These are phyloP conservation scores for Notothenia rossii DNA, from an alignment of 2,113 vertebrate species.

Conservation along the genomic window DNA sequence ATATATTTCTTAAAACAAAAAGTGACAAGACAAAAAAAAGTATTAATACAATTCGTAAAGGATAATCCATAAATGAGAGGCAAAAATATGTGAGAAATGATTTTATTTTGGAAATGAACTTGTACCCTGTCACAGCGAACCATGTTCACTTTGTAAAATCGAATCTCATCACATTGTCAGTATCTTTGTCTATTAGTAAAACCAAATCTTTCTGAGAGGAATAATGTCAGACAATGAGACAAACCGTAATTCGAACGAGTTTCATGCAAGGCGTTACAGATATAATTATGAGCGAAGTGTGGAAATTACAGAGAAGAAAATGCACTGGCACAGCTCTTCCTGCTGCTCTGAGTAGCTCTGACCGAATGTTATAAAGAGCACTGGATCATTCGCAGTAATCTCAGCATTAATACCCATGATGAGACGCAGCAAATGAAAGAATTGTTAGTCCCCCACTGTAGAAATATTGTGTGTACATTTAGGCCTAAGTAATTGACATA, in stretches of 20 bases:
- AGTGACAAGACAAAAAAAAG: background rate
- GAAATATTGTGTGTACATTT: constrained; percentile 58
- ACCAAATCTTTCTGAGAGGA: constrained; percentile 19
- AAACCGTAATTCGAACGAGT: constrained; percentile 49
- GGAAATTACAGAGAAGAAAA: constrained; percentile 67
- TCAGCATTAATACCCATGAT: constrained; percentile 72
- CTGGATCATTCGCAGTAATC: constrained; percentile 61
- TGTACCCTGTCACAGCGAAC: background rate
- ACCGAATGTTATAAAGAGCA: constrained; percentile 44
- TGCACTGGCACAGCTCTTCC: constrained; percentile 72
- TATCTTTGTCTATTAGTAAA: constrained; percentile 14
- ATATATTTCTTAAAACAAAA: background rate
- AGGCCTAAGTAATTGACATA: constrained; percentile 46
- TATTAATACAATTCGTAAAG: background rate
- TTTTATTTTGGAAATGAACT: background rate
- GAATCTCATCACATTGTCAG: background rate
- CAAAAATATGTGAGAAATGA: background rate
- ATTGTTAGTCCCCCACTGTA: constrained; percentile 70
- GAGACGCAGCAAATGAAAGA: constrained; percentile 67
- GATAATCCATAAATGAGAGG: background rate
- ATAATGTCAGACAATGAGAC: constrained; percentile 51
- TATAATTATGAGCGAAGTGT: constrained; percentile 32
- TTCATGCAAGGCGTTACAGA: constrained; percentile 38
- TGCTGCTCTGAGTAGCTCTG: constrained; percentile 56
- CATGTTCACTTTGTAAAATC: background rate